These are phyloP conservation scores for Rhogogaster chlorosoma DNA, from an alignment of 2,888 invertebrate genomes.

Conservation along the genomic window DNA sequence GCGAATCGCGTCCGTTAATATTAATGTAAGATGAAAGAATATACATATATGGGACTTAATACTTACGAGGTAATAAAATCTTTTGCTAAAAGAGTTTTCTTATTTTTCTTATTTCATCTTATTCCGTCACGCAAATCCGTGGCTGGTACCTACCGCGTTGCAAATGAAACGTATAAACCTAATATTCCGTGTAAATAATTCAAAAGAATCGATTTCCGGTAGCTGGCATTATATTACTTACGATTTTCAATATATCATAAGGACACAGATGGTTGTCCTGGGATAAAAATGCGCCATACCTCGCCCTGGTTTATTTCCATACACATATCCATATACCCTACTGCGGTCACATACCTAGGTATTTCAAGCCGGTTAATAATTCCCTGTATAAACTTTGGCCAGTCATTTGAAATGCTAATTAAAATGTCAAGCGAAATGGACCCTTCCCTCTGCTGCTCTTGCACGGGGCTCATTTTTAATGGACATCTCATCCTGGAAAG, in stretches of 20 bases:
- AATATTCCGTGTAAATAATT: not conserved
- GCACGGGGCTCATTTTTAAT: not conserved
- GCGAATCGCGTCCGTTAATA: not conserved
- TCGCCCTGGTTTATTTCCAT: not conserved
- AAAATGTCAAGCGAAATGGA: constrained; percentile 8
- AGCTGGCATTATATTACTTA: not conserved
- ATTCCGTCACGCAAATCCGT: too few species aligned
- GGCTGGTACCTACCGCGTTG: not conserved
- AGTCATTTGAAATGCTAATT: constrained; percentile 42
- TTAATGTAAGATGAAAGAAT: not conserved
- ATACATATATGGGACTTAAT: not conserved
- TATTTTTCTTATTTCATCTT: not conserved
- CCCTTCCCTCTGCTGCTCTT: not conserved
- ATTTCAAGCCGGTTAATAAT: constrained; percentile 14
- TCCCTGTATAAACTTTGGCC: not conserved
- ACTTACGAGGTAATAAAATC: not conserved
- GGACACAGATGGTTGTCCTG: not conserved
- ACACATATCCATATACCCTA: not conserved
- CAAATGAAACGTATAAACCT: not conserved
- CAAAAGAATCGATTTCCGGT: not conserved
- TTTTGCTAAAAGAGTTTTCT: not conserved
- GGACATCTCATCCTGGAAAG: not conserved
- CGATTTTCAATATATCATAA: not conserved
- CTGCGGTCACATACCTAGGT: not conserved
- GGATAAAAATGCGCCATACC: not conserved